Evolutionary conservation across 2,797 vertebrate species (phyloP), one percentile per base, ranked within the genome.

Genomic region (Trematomus bernacchii): DNA sequence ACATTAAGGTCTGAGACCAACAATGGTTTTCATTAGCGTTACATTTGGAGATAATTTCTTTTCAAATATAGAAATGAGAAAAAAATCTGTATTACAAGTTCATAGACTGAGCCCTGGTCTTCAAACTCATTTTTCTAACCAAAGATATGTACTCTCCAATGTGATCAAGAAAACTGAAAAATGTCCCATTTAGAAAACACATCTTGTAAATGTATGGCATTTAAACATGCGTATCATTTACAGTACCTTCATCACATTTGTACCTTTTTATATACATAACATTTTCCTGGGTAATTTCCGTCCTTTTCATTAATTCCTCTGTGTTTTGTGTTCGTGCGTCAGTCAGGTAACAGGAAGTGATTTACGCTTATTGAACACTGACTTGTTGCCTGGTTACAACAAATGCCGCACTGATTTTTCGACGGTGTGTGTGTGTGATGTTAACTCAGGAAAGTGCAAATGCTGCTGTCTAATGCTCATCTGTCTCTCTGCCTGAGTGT

Each of bases 361-460:
- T 76, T 73, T 63, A 47, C 40, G 14, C 59, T 84, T 66, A 16
- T 8, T 18, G 18, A 76, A 48, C 16, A 7, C 59, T 19, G 67
- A 61, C 53, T 14, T 33, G 79, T 80, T 80, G 63, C 73, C 61
- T 57, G 72, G 82, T 55, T 43, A 76, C 62, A 7, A 19, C 1
- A 51, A 37, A 60, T 4, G 21, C 40, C 14, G 9, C 15, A 4
- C 42, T 0, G 7, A 40, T 19, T 8, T 74, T 66, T 80, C 57
- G 44, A 18, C 12, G 33, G 48, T 57, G 68, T 37, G 61, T 50
- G 44, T 54, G 61, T n/a, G n/a, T n/a, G n/a, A n/a, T n/a, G n/a
- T n/a, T n/a, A n/a, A n/a, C n/a, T 46, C 14, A 2, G 14, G 44
- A 46, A 15, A 16, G 19, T 68, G 23, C 66, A n/a, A 79, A 74